Percentiles rank a stretch among this genome's conserved stretches.
phyloP scores from a whole-genome alignment of 2,113 vertebrate species.

The Equus przewalskii region DNA sequence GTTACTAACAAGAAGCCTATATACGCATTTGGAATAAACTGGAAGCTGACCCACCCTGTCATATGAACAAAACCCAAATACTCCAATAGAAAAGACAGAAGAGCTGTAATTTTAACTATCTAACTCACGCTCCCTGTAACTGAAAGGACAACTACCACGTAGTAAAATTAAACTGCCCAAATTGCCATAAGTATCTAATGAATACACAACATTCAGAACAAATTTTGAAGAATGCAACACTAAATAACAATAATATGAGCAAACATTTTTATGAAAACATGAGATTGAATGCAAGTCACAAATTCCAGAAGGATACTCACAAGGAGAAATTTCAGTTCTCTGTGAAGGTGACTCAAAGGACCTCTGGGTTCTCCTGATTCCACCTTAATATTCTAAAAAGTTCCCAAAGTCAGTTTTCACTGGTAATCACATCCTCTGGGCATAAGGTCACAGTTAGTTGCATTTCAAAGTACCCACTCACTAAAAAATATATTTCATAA shows the following conservation, averaged over 20 bases:
- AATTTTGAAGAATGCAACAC: slow-evolving; percentile 16
- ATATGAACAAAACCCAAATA: slow-evolving; percentile 23
- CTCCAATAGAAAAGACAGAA: not conserved
- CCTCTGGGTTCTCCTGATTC: slow-evolving; percentile 92
- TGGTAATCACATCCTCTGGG: not conserved
- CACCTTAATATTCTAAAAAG: slow-evolving; percentile 94
- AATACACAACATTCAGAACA: not conserved
- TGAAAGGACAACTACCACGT: not conserved
- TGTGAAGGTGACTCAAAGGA: slow-evolving; percentile 92
- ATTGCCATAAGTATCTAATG: not conserved
- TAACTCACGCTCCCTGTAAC: not conserved
- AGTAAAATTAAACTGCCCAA: not conserved
- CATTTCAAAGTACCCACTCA: slow-evolving; percentile 21
- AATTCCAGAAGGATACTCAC: slow-evolving; percentile 86
- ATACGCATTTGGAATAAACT: not conserved
- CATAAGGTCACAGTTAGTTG: not conserved
- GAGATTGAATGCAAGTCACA: not conserved
- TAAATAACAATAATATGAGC: not conserved
- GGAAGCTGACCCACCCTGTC: not conserved
- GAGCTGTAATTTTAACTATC: not conserved
- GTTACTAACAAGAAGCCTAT: not conserved
- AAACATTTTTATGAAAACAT: slow-evolving; percentile 40
- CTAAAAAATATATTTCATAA: slow-evolving; percentile 27
- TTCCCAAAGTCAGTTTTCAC: slow-evolving; percentile 65
- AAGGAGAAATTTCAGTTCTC: slow-evolving; percentile 94